phyloP scores from a whole-genome alignment of 2,797 vertebrate species.

The Chaunax sp. region DNA sequence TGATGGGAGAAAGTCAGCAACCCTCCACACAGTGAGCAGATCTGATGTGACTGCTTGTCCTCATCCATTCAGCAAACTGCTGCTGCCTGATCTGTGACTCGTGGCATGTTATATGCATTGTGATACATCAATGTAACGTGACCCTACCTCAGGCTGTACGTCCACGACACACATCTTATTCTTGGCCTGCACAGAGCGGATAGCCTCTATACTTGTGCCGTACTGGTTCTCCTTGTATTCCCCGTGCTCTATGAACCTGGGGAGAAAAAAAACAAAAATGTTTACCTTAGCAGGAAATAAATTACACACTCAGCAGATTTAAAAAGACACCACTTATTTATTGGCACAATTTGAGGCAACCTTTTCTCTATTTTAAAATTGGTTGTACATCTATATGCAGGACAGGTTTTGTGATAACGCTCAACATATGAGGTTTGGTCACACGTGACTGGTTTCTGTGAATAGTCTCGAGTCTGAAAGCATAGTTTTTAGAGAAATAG shows the following conservation, averaged over 20 bases:
- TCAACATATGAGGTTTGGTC: too few species aligned
- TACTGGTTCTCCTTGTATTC: constrained; percentile 97
- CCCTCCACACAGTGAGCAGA: constrained; percentile 4
- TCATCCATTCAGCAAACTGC: constrained; percentile 18
- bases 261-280: constrained; percentile 12
- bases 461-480: too few species aligned
- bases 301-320: too few species aligned
- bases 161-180: constrained; percentile 96
- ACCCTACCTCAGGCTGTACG: constrained; percentile 92
- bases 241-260: constrained; percentile 94
- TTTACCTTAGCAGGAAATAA: not conserved
- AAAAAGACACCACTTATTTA: too few species aligned
- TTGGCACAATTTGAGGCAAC: too few species aligned
- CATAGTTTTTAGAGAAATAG: too few species aligned
- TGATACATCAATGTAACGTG: constrained; percentile 1
- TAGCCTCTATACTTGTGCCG: constrained; percentile 94
- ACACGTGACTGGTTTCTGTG: too few species aligned
- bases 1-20: constrained; percentile 7
- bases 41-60: constrained; percentile 7
- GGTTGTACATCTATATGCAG: too few species aligned
- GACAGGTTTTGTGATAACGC: too few species aligned
- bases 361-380: too few species aligned
- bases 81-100: constrained; percentile 2
- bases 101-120: constrained; percentile 9
- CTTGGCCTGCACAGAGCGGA: constrained; percentile 91